phyloP scores from a whole-genome alignment of 2,888 invertebrate genomes.

The Drosophila rubida region DNA sequence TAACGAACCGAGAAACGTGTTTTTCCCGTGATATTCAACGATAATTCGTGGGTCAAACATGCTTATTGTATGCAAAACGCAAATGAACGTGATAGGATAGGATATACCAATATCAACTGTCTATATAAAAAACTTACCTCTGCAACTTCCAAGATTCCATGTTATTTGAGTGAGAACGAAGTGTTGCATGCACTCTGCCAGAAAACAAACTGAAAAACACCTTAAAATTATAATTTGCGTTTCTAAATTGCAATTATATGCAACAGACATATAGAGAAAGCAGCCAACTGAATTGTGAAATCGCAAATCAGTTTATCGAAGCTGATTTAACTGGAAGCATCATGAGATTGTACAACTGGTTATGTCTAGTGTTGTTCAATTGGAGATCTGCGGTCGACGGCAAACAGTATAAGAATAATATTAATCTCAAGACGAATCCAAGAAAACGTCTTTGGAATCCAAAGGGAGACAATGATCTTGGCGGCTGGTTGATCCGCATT shows the following conservation, averaged over 20 bases:
- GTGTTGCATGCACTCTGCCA: too few species aligned
- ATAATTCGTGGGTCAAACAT: not conserved
- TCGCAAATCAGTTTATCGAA: not conserved
- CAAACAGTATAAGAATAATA: not conserved
- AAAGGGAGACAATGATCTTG: not conserved
- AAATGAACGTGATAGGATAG: not conserved
- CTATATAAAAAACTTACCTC: too few species aligned
- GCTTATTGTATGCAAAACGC: not conserved
- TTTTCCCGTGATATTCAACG: not conserved
- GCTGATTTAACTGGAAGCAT: not conserved
- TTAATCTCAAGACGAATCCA: not conserved
- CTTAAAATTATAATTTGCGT: not conserved
- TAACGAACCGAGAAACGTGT: not conserved
- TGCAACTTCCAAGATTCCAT: too few species aligned
- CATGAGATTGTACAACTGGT: not conserved
- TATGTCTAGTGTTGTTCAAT: not conserved
- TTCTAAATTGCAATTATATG: not conserved
- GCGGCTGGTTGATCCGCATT: constrained; percentile 18
- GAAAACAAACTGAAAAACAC: not conserved
- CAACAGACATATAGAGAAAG: not conserved
- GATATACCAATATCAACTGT: too few species aligned
- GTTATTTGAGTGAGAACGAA: too few species aligned
- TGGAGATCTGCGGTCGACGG: not conserved
- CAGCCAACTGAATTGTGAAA: not conserved
- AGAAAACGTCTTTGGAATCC: not conserved